Percentiles rank a stretch among this genome's conserved stretches.
Conservation (phyloP, 37 sponge, comb jelly and placozoan genomes). For the Theonella swinhoei region DNA sequence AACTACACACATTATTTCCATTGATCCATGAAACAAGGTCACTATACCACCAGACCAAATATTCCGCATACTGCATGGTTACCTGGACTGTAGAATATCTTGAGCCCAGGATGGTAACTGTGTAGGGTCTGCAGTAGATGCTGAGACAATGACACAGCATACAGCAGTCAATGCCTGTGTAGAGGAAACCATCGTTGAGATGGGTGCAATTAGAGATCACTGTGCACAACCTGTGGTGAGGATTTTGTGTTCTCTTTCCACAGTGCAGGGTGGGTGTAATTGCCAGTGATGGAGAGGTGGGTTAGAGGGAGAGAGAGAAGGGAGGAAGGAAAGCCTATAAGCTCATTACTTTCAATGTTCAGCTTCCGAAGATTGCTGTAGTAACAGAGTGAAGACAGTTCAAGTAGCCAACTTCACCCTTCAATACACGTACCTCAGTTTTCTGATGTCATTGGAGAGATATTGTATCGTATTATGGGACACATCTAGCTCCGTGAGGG, state of each 20-base stretch:
- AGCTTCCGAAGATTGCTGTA: constrained; percentile 57
- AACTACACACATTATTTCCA: too few relatives aligned
- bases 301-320: constrained; percentile 40
- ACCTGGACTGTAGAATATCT: too few relatives aligned
- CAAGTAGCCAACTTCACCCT: neutral
- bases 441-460: constrained; percentile 61
- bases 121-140: neutral
- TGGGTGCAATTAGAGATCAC: too few relatives aligned
- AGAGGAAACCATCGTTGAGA: too few relatives aligned
- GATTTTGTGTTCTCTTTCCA: constrained; percentile 66
- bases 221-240: neutral
- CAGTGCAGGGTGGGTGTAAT: constrained; percentile 82
- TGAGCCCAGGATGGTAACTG: neutral
- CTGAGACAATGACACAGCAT: neutral
- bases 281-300: constrained; percentile 58
- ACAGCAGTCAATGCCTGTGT: too few relatives aligned
- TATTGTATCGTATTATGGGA: constrained; percentile 74
- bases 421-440: constrained; percentile 54
- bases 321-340: constrained; percentile 69
- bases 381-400: neutral
- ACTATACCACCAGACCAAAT: too few relatives aligned
- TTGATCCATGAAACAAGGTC: too few relatives aligned
- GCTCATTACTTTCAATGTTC: constrained; percentile 77
- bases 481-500: constrained; percentile 65
- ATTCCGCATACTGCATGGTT: too few relatives aligned